Conservation (phyloP, 2,888 invertebrate genomes). For the Phytoseiulus persimilis region DNA sequence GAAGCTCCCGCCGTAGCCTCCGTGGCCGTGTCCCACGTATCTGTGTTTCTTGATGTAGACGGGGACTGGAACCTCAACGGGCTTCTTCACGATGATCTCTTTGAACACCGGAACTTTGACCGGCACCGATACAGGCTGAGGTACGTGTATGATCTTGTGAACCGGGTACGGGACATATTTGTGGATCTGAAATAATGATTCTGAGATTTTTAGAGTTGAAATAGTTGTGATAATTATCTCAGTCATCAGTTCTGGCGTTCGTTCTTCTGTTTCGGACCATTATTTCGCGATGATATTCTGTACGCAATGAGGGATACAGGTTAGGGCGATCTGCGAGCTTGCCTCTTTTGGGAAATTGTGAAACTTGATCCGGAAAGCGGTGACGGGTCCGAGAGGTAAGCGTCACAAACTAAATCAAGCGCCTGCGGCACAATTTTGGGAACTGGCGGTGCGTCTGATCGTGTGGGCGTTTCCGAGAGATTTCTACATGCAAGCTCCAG, state of each 20-base stretch:
- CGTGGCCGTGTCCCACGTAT: constrained; percentile 16
- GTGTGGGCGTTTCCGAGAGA: background rate
- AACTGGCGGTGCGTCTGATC: background rate
- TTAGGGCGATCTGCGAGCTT: too few species aligned
- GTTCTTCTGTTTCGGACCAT: too few species aligned
- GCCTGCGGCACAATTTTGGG: background rate
- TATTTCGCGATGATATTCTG: background rate
- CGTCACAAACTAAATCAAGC: background rate
- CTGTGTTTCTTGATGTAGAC: constrained; percentile 34
- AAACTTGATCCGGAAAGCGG: background rate
- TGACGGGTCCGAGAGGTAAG: background rate
- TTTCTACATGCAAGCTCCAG: background rate
- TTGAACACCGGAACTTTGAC: constrained; percentile 33
- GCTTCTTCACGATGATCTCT: constrained; percentile 30
- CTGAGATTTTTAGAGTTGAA: too few species aligned
- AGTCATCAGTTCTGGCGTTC: too few species aligned
- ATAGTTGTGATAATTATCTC: too few species aligned
- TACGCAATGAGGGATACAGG: background rate
- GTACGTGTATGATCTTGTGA: constrained; percentile 22
- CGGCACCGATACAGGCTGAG: constrained; percentile 28
- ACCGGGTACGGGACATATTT: background rate
- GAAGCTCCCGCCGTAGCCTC: background rate
- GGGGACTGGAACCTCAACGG: constrained; percentile 14
- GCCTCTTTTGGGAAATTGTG: background rate
- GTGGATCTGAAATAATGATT: background rate